Evolutionary conservation across 1,140 invertebrate genomes (phyloP), one percentile per base, ranked within the genome.

Genomic region (Aphaenogaster ashmeadi): DNA sequence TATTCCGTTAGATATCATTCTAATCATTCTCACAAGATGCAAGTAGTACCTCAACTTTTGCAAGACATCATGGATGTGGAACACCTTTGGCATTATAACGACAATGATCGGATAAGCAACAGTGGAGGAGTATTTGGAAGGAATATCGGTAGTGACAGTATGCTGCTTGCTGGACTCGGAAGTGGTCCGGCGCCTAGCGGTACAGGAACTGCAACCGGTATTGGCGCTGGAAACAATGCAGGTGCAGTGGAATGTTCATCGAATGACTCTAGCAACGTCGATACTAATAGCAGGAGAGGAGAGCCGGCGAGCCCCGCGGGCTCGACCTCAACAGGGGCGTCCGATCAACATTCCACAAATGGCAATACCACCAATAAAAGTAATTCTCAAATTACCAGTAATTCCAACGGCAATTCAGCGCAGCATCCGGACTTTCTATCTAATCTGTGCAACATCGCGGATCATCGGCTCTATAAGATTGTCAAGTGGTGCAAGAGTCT

Each of bases 401-500:
- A 87, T 66, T 69, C 95, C 13, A 96, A 96, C 64, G 96, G 96
- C 44, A 97, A 97, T 92, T 96, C 97, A n/a, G 97, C 93, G 2
- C 94, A 95, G 56, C 92, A 97, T 94, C 97, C 97, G 0, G 98
- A 98, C 95, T 98, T 98, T 93, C n/a, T 98, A 47, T 98, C 98
- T 0, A 98, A 98, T 94, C 96, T 99, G 90, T 99, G 98, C 96
- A 98, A 98, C 94, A 98, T 99, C 83, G 98, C 99, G 56, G 99
- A 99, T 95, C 98, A 99, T 95, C 96, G 99, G 52, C 96, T 99
- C 0, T 99, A 99, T 94, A 99, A 99, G 96, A 99, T 99, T 90
- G 99, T 99, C 77, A 99, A 99, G 93, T 99, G 99, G 99, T 99
- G 99, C 95, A 98, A 99, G 95, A 99, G 98, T 95, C 95, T 99